phyloP scores from a whole-genome alignment of 2,888 invertebrate species.

The Luperina nickerlii region DNA sequence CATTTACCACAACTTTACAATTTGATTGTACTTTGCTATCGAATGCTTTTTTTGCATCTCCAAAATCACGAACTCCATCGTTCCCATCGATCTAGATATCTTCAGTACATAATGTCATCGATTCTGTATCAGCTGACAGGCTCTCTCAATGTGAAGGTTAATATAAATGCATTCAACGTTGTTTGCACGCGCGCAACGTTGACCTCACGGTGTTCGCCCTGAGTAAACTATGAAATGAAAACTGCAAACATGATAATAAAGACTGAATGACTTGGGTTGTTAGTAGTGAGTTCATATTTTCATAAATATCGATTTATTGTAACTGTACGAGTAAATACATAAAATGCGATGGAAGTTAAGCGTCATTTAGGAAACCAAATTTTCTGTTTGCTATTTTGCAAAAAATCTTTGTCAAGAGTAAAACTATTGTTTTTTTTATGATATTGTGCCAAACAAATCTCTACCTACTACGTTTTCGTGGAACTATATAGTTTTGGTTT shows the following conservation, averaged over 20 bases:
- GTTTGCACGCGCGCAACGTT: slow-evolving; percentile 6
- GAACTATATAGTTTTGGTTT: background rate
- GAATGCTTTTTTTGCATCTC: too few relatives aligned
- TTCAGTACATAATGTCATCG: slow-evolving; percentile 2
- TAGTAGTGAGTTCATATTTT: slow-evolving; percentile 1
- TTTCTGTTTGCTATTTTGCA: background rate
- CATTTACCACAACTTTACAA: background rate
- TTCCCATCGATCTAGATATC: too few relatives aligned
- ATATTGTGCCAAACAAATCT: background rate
- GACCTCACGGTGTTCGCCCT: slow-evolving; percentile 36
- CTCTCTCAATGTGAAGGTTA: slow-evolving; percentile 41
- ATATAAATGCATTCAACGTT: slow-evolving; percentile 26
- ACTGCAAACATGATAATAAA: slow-evolving; percentile 35
- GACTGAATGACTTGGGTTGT: background rate
- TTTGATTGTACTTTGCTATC: too few relatives aligned
- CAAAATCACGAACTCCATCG: background rate
- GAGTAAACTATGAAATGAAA: slow-evolving; percentile 29
- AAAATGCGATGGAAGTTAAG: background rate
- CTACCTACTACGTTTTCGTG: background rate
- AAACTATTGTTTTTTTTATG: background rate
- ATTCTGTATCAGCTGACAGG: slow-evolving; percentile 27
- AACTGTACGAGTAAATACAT: background rate
- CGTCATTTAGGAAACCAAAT: background rate
- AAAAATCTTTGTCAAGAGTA: background rate
- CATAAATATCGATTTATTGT: background rate